Evolutionary conservation across 1,140 invertebrate genomes (phyloP), one percentile per base, ranked within the genome.

Genomic region (Nylanderia fulva): DNA sequence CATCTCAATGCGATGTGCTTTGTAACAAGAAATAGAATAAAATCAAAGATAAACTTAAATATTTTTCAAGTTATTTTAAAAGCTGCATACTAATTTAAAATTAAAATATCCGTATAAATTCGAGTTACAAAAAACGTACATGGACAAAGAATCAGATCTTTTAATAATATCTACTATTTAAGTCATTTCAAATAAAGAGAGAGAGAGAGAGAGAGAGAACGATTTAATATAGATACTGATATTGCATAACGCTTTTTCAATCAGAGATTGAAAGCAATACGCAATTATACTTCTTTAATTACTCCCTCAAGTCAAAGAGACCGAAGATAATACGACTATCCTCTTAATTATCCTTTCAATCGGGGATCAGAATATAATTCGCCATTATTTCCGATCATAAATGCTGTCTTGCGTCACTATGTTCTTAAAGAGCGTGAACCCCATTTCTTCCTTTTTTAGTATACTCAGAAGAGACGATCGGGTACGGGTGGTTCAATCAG

Each of bases 401-500:
- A 58, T 42, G 18, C 8, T 27, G 2, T 60, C 13, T 66, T 48
- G 39, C 18, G 63, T 58, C 24, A 80, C 13, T 27, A 29, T 69
- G 8, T 56, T 13, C 11, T 45, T 21, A 36, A 1, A 7, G 15
- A 0, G 33, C 7, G n/a, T 27, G 8, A 69, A 52, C 18, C 18
- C 1, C 29, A 13, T 42, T 56, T 58, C 6, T 0, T 1, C 56
- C 69, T 58, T 33, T 29, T 18, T 18, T 52, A 8, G 5, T 72
- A n/a, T 54, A 27, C 0, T 18, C 15, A 58, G 6, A 7, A 11
- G 69, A 63, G 36, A 61, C 36, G 45, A 71, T 69, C 3, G 63
- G 56, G 52, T 82, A 80, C 33, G 39, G n/a, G 45, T 24, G 18
- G 29, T 80, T 79, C 84, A 85, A 85, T 85, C 75, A 69, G 54